A percentile compares a stretch with the other conserved stretches of the same genome.
Evolutionary conservation across 2,888 invertebrate species (phyloP).

Genomic region (Athalia rosae): DNA sequence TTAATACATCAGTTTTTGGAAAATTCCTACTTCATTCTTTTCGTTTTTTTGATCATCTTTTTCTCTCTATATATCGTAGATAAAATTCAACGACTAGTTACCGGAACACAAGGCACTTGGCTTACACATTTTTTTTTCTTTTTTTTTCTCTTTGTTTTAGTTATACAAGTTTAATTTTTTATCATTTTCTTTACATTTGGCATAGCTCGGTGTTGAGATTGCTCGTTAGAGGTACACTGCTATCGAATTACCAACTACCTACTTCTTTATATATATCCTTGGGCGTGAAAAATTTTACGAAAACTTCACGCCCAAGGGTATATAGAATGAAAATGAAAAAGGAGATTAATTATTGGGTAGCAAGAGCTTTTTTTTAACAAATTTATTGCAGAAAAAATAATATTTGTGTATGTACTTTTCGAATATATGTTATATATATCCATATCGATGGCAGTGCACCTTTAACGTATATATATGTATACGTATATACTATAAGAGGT

Average conservation of each 20-base stretch:
- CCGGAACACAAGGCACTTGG: slow-evolving; percentile 73
- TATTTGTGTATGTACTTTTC: not conserved
- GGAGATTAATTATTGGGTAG: not conserved
- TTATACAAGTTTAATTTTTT: slow-evolving; percentile 50
- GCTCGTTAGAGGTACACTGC: slow-evolving; percentile 52
- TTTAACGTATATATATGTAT: slow-evolving; percentile 52
- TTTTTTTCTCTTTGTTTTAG: slow-evolving; percentile 52
- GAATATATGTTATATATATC: slow-evolving; percentile 1
- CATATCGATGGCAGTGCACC: slow-evolving; percentile 41
- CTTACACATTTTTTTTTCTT: slow-evolving; percentile 69
- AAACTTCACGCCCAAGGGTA: not conserved
- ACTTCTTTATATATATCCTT: slow-evolving; percentile 21
- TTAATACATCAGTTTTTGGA: slow-evolving; percentile 27
- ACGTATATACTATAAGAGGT: slow-evolving; percentile 5
- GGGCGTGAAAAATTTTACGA: not conserved
- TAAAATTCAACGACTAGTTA: slow-evolving; percentile 72
- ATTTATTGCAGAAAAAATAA: no score
- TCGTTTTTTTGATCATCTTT: not conserved
- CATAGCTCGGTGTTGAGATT: slow-evolving; percentile 66
- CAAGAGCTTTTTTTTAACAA: not conserved
- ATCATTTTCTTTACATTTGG: slow-evolving; percentile 46
- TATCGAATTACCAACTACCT: slow-evolving; percentile 44
- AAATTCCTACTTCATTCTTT: not conserved
- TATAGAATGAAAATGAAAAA: not conserved
- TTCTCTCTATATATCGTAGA: slow-evolving; percentile 63